These are phyloP conservation scores for Isichthys henryi DNA, from an alignment of 2,113 vertebrate genomes.

Conservation along the genomic window DNA sequence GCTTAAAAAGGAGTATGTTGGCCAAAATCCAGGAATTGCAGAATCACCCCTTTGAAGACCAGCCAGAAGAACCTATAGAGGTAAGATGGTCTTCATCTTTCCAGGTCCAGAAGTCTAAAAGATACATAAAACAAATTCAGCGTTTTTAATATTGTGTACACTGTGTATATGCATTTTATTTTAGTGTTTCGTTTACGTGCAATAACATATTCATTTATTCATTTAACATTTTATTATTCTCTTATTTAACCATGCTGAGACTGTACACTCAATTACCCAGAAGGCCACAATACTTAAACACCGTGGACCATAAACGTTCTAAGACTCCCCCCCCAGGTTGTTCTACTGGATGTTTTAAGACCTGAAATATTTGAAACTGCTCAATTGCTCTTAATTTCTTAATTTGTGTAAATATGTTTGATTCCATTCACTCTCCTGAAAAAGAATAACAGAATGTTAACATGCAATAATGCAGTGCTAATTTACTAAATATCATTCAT, in stretches of 20 bases:
- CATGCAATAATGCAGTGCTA: too few species aligned
- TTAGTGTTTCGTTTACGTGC: background rate
- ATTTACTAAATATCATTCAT: too few species aligned
- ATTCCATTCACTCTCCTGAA: too few species aligned
- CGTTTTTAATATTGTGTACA: background rate
- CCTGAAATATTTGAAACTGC: background rate
- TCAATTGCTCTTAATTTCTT: too few species aligned
- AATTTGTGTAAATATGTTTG: too few species aligned
- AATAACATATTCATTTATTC: background rate
- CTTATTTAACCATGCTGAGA: background rate
- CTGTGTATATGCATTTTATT: background rate
- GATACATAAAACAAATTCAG: slow-evolving; percentile 33
- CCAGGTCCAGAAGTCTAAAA: slow-evolving; percentile 39
- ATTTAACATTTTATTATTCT: background rate
- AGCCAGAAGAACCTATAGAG: slow-evolving; percentile 18
- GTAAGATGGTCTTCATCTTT: slow-evolving; percentile 31
- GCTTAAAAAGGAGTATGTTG: background rate
- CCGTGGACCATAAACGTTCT: background rate
- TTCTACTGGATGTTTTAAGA: background rate
- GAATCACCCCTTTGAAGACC: background rate
- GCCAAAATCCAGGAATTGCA: background rate
- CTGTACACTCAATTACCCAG: background rate
- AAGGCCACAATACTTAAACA: background rate
- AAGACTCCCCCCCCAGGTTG: background rate
- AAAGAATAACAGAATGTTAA: too few species aligned